Base-by-base conservation (phyloP, 2,888 invertebrate genomes). In the Stegophylla sp. region DNA sequence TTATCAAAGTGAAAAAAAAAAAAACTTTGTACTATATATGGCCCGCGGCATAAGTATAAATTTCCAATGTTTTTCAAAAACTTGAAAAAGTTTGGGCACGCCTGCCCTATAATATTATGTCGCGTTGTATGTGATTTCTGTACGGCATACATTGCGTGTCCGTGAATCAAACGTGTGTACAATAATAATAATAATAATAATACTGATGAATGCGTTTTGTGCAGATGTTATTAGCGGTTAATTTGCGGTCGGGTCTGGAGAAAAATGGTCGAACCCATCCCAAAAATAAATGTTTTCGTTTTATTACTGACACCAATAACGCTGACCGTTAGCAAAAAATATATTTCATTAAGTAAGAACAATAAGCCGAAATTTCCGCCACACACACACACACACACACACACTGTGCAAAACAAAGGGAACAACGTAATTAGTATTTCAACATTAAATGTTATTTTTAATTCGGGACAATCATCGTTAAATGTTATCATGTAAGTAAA, bases 401-500 rank as follows among this genome's bases (percentile, higher is more conserved):
- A 15, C 13, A 34, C 48, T 7, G 4, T 41, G 71, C 34, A 7
- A 20, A n/a, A 13, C 5, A 53, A 56, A 53, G 23, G 51, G n/a
- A 20, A 71, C 43, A 9, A 20, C 53, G 34, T 28, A 61, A 20
- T 20, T 69, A 71, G 71, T 53, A 53, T 53, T 56, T 26, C 45
- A 59, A 73, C 59, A 61, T 28, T 73, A 61, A 73, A 59, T 61
- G 45, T 73, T 73, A 73, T 45, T 59, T 43, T 59, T 15, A 73
- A 73, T 43, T 26, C 26, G 73, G 12, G 59, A 9, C 26, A 61
- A 73, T 61, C 45, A 45, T 26, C 59, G 26, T 73, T 45, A 59
- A 73, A 73, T n/a, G 59, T 26, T n/a, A 61, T 61, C 56, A 23
- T 7, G 20, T 13, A 1, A 10, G 23, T 28, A 67, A 7, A 7